phyloP scores from a whole-genome alignment of 2,888 invertebrate genomes.

The Patella ulyssiponensis region DNA sequence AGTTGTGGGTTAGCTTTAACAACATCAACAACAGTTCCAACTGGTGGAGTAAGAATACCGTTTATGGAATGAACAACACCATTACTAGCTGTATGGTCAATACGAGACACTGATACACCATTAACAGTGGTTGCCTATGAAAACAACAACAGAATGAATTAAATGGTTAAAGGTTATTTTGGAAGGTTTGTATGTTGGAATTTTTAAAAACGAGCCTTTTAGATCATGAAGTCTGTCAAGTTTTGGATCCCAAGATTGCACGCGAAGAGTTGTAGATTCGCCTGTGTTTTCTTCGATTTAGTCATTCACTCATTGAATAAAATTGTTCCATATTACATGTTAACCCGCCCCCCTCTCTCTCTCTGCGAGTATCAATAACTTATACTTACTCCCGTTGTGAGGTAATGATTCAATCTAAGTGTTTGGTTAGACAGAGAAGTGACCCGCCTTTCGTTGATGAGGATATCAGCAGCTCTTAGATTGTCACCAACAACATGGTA shows the following conservation, averaged over 20 bases:
- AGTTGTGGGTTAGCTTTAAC: slow-evolving; percentile 36
- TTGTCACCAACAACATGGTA: slow-evolving; percentile 50
- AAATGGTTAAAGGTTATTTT: not conserved
- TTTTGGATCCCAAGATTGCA: no score
- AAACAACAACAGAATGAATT: not conserved
- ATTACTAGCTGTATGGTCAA: slow-evolving; percentile 43
- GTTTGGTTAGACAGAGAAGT: slow-evolving; percentile 37
- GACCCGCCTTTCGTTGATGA: slow-evolving; percentile 46
- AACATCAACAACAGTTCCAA: slow-evolving; percentile 44
- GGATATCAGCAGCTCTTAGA: slow-evolving; percentile 34
- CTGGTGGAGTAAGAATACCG: slow-evolving; percentile 42
- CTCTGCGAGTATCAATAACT: no score
- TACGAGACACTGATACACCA: slow-evolving; percentile 35
- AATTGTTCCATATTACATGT: no score
- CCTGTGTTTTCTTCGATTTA: no score
- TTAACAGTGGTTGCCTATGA: slow-evolving; percentile 43
- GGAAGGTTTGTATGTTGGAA: not conserved
- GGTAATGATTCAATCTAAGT: slow-evolving; percentile 49
- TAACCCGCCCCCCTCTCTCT: no score
- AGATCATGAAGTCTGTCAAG: no score
- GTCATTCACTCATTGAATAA: no score
- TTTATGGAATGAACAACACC: slow-evolving; percentile 49
- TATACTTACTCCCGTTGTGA: slow-evolving; percentile 29
- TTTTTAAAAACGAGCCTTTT: no score
- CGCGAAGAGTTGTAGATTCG: no score